phyloP scores from a whole-genome alignment of 2,888 invertebrate genomes.

The Limnephilus rhombicus region DNA sequence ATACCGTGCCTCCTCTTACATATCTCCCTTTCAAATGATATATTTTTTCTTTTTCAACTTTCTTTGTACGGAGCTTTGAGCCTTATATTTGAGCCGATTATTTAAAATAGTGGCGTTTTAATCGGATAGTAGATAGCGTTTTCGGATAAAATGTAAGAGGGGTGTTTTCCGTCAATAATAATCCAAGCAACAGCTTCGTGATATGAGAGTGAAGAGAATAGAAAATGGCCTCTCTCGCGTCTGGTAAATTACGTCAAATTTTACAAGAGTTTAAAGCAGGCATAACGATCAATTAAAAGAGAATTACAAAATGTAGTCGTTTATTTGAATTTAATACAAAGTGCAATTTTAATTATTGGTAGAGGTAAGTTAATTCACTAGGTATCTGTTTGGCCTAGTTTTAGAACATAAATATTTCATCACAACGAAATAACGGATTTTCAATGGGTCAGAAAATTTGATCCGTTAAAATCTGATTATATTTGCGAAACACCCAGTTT shows the following conservation, averaged over 20 bases:
- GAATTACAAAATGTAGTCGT: not conserved
- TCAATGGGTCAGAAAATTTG: not conserved
- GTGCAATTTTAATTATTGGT: not conserved
- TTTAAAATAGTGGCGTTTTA: too few species aligned
- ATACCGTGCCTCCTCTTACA: too few species aligned
- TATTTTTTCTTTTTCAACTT: too few species aligned
- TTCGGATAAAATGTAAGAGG: not conserved
- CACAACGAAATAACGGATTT: not conserved
- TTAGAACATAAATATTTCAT: not conserved
- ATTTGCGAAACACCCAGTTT: not conserved
- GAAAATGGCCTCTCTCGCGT: not conserved
- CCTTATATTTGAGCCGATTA: too few species aligned
- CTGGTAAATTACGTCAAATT: not conserved
- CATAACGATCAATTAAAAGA: not conserved
- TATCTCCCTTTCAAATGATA: too few species aligned
- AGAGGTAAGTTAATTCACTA: not conserved
- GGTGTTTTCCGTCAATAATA: not conserved
- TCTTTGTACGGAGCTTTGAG: too few species aligned
- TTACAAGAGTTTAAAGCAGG: not conserved
- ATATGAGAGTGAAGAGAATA: not conserved
- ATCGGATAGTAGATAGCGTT: too few species aligned
- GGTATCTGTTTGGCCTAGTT: not conserved
- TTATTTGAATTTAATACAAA: not conserved
- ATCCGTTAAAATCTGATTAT: not conserved
- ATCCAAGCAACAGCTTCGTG: not conserved